These are phyloP conservation scores for Melangyna quadrimaculata DNA, from an alignment of 2,888 invertebrate species.

Conservation along the genomic window DNA sequence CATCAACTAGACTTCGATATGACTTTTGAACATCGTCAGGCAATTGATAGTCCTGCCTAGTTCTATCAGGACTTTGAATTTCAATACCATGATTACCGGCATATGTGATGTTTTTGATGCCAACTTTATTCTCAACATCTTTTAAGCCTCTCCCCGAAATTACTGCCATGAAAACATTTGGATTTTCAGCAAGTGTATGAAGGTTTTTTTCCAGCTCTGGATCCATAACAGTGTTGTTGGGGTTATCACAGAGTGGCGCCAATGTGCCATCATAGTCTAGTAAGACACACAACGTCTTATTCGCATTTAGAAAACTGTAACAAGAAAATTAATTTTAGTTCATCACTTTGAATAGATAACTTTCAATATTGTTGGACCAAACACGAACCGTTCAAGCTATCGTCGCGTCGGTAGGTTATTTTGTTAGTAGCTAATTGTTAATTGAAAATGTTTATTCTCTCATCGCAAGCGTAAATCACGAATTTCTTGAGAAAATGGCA, in stretches of 20 bases:
- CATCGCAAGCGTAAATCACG: neutral
- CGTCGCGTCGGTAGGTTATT: no score
- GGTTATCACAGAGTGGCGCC: slow-evolving; percentile 87
- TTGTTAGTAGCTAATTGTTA: no score
- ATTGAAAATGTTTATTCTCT: neutral
- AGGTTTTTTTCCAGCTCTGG: slow-evolving; percentile 85
- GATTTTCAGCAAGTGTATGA: slow-evolving; percentile 84
- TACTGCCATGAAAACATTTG: slow-evolving; percentile 87
- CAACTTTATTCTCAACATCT: slow-evolving; percentile 86
- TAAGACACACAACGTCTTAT: slow-evolving; percentile 85
- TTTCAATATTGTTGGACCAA: no score
- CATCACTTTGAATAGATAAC: neutral
- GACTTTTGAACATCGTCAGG: slow-evolving; percentile 85
- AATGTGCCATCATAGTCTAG: slow-evolving; percentile 90
- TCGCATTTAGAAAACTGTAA: slow-evolving; percentile 81
- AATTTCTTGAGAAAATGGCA: neutral
- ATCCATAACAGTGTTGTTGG: slow-evolving; percentile 86
- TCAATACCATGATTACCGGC: slow-evolving; percentile 89
- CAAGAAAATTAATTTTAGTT: neutral
- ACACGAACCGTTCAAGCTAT: no score
- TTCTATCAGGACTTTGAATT: slow-evolving; percentile 88
- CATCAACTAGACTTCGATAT: slow-evolving; percentile 84
- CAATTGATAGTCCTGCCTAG: slow-evolving; percentile 87
- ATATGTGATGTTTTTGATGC: slow-evolving; percentile 83
- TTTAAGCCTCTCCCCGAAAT: slow-evolving; percentile 87